phyloP scores from a whole-genome alignment of 2,888 invertebrate genomes.

The Apoda limacodes region DNA sequence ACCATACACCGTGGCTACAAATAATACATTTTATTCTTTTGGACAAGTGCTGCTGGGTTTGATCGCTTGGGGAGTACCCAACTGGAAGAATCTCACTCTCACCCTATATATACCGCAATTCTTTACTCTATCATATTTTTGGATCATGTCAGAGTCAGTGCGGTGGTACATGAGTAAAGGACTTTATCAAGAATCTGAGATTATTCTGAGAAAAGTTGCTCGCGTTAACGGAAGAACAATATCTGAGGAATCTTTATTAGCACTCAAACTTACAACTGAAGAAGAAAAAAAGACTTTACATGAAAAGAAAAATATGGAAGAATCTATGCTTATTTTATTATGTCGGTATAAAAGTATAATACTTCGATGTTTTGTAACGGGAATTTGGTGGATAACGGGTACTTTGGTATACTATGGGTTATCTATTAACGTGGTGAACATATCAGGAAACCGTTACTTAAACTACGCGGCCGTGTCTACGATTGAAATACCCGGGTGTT shows the following conservation, averaged over 20 bases:
- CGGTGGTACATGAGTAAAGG: slow-evolving; percentile 76
- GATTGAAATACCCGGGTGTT: no score
- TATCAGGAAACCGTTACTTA: no score
- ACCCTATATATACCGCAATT: slow-evolving; percentile 73
- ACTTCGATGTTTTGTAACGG: no score
- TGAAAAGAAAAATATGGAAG: neutral
- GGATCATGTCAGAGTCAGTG: slow-evolving; percentile 73
- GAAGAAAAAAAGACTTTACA: neutral
- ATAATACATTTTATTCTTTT: slow-evolving; percentile 72
- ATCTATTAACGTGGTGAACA: no score
- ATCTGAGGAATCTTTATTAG: slow-evolving; percentile 38
- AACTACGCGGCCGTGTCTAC: no score
- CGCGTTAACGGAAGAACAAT: slow-evolving; percentile 59
- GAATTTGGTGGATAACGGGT: no score
- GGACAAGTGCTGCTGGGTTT: slow-evolving; percentile 73
- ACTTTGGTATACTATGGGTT: no score
- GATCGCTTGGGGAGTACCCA: slow-evolving; percentile 69
- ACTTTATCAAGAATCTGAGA: slow-evolving; percentile 66
- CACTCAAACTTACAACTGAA: no score
- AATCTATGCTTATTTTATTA: slow-evolving; percentile 9
- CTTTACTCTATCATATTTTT: slow-evolving; percentile 70
- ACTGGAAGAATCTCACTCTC: slow-evolving; percentile 73
- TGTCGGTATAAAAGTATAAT: slow-evolving; percentile 60
- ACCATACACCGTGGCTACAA: slow-evolving; percentile 73
- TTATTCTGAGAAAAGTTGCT: slow-evolving; percentile 64